These are phyloP conservation scores for Dasysyrphus tricinctus DNA, from an alignment of 2,888 invertebrate species.

Conservation along the genomic window DNA sequence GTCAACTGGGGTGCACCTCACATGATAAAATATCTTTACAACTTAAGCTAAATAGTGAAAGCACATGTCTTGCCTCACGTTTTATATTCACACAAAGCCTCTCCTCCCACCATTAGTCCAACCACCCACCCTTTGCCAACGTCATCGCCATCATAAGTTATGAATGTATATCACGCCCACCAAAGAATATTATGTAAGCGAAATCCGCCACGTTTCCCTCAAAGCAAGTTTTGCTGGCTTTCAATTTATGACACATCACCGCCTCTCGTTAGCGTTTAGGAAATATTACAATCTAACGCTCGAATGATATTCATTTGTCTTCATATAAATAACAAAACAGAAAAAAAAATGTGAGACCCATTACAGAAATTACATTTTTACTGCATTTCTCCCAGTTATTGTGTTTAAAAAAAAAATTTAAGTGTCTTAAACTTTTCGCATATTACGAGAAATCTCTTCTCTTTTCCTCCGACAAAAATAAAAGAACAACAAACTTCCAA, in stretches of 20 bases:
- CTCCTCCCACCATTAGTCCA: neutral
- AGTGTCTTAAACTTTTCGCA: constrained; percentile 24
- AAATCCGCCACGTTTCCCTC: neutral
- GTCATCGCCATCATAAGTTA: neutral
- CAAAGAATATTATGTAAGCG: constrained; percentile 23
- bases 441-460: constrained; percentile 31
- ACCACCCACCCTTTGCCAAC: neutral
- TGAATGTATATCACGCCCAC: constrained; percentile 18
- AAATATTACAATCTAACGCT: constrained; percentile 38
- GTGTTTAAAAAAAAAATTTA: constrained; percentile 41
- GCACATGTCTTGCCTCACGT: constrained; percentile 36
- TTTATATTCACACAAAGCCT: constrained; percentile 3
- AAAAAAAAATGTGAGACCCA: constrained; percentile 16
- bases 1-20: constrained; percentile 13
- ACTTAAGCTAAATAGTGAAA: neutral
- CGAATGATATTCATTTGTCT: constrained; percentile 41
- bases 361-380: constrained; percentile 42
- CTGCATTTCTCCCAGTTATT: constrained; percentile 43
- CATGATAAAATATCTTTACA: constrained; percentile 12
- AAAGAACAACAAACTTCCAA: neutral
- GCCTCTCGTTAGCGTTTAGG: constrained; percentile 26
- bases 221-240: constrained; percentile 12
- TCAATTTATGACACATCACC: constrained; percentile 38
- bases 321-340: constrained; percentile 18
- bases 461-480: neutral